Evolutionary conservation across 2,113 vertebrate species (phyloP), one percentile per base, ranked within the genome.

Genomic region (Acinonyx jubatus): DNA sequence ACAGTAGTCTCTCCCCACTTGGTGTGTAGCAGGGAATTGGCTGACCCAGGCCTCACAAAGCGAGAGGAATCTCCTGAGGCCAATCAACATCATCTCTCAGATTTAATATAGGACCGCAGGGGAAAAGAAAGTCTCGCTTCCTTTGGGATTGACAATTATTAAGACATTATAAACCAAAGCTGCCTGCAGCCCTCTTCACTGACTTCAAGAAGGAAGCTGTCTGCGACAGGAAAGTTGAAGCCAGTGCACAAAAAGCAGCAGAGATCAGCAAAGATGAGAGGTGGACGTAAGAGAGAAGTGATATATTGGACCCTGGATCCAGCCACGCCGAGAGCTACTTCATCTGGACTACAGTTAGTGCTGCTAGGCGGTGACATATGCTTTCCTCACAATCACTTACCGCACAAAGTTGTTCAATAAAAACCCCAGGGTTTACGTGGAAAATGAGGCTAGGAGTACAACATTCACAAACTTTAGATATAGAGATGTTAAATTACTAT

Each of bases 381-480:
- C 27, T 88, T 88, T 93, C 63, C 69, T 66, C 63, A 71, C 96
- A 84, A 95, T 74, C 41, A 95, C 45, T 95, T 25, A 48, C 31
- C 80, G 48, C 21, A 36, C 45, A 93, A 93, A 95, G 27, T 23
- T 96, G 21, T 33, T 96, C 57, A 93, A 82, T 66, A 96, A 91
- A 91, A 94, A 73, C 14, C 78, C 79, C 23, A 84, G 9, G 41
- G 25, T 38, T 86, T 85, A 69, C 48, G 48, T 25, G 66, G n/a
- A 31, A 89, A 91, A 88, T 48, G 19, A 12, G 15, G 7, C n/a
- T 63, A 86, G 50, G 50, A 66, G 29, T 25, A 85, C 12, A 45
- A 38, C 12, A 73, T 73, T 83, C 14, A 76, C 89, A 89, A 81
- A 82, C 21, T 61, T 84, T 52, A 7, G 15, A 27, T 29, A 16